Percentiles rank a stretch among this genome's conserved stretches.
Evolutionary conservation across 2,888 invertebrate species (phyloP).

Genomic region (Clivina fossor): DNA sequence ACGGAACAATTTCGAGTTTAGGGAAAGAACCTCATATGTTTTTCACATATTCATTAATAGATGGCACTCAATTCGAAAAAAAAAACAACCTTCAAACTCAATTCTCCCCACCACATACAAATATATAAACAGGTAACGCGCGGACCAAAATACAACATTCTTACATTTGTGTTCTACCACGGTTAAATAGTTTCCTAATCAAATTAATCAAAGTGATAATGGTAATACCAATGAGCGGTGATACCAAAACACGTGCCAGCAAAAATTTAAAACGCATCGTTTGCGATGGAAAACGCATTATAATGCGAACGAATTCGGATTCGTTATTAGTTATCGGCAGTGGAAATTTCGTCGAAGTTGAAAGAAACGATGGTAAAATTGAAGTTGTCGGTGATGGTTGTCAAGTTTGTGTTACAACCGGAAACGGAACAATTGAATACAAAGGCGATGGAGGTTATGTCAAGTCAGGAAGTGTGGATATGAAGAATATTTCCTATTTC

Average conservation of each 20-base stretch:
- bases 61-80: no score
- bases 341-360: conserved; percentile 36
- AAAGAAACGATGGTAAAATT: conserved; percentile 37
- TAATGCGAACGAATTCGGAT: conserved; percentile 24
- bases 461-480: conserved; percentile 33
- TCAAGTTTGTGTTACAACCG: conserved; percentile 33
- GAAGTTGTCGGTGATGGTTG: conserved; percentile 40
- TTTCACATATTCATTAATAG: no score
- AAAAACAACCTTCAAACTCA: no score
- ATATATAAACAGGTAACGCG: no score
- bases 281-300: conserved; percentile 19
- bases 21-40: no score
- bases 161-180: no score
- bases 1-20: no score
- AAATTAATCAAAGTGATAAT: no score
- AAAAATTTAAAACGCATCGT: conserved; percentile 21
- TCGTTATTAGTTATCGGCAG: conserved; percentile 37
- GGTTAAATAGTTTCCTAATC: no score
- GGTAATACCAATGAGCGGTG: conserved; percentile 3
- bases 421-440: conserved; percentile 38
- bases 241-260: neutral
- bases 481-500: conserved; percentile 32
- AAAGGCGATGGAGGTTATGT: conserved; percentile 40
- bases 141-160: no score
- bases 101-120: no score